Conservation (phyloP, 2,888 invertebrate species). For the Baccha elongata region DNA sequence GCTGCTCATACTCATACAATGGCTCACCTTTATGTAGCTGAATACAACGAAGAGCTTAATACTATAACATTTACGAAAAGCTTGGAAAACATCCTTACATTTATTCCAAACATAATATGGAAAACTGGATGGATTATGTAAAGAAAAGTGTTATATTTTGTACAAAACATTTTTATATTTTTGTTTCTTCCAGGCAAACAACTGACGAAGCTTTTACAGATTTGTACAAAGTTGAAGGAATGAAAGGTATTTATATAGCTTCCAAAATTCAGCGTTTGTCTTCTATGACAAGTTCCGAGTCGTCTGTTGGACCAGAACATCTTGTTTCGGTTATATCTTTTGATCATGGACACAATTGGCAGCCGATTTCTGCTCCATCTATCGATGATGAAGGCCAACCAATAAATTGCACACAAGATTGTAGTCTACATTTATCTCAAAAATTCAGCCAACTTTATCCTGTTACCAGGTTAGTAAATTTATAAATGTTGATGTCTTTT, state of each 20-base stretch:
- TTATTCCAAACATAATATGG: constrained; percentile 92
- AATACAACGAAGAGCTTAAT: constrained; percentile 85
- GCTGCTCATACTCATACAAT: constrained; percentile 89
- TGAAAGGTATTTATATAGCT: constrained; percentile 94
- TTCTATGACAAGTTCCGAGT: constrained; percentile 64
- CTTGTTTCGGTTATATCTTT: constrained; percentile 91
- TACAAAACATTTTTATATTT: constrained; percentile 50
- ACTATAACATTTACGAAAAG: constrained; percentile 90
- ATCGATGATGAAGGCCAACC: constrained; percentile 87
- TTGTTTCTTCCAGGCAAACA: constrained; percentile 85
- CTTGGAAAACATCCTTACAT: constrained; percentile 90
- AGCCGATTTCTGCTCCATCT: constrained; percentile 87
- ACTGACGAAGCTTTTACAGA: constrained; percentile 93
- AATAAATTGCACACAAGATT: constrained; percentile 87
- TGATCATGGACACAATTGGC: constrained; percentile 94
- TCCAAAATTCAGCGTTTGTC: constrained; percentile 86
- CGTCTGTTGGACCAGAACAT: constrained; percentile 88
- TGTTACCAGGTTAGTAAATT: constrained; percentile 83
- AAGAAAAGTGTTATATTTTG: constrained; percentile 79
- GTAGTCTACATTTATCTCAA: constrained; percentile 94
- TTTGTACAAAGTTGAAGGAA: constrained; percentile 92
- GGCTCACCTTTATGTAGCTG: constrained; percentile 92
- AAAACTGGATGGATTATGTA: constrained; percentile 92
- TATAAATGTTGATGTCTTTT: too few relatives aligned
- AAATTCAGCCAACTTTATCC: constrained; percentile 93